Evolutionary conservation across 53 echinoderm and acorn worm genomes (phyloP).

Genomic region (Mesocentrotus franciscanus): DNA sequence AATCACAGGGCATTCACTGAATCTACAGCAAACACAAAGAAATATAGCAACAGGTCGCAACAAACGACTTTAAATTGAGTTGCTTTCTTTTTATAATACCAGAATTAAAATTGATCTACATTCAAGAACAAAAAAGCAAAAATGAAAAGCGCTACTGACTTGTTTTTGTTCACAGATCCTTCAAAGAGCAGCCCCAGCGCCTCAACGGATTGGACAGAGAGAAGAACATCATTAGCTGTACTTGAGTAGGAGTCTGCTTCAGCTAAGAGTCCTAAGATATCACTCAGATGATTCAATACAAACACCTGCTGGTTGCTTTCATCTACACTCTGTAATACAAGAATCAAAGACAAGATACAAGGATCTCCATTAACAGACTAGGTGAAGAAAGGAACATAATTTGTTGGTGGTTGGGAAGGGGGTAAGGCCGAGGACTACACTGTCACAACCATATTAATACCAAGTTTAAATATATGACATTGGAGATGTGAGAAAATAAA

Average conservation of each 20-base stretch:
- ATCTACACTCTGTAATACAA: conserved; percentile 80
- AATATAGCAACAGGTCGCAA: neutral
- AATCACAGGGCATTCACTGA: too few species aligned
- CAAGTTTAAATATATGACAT: too few species aligned
- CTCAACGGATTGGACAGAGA: conserved; percentile 86
- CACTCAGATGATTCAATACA: conserved; percentile 83
- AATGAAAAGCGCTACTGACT: conserved; percentile 58
- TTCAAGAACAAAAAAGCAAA: neutral
- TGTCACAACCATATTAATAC: too few species aligned
- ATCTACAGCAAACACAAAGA: too few species aligned
- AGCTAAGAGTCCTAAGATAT: conserved; percentile 86
- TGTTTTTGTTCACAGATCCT: conserved; percentile 81
- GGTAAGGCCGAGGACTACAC: too few species aligned
- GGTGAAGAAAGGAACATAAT: neutral
- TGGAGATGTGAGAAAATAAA: too few species aligned
- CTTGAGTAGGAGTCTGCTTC: conserved; percentile 96
- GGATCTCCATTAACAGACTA: neutral
- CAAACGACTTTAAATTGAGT: neutral
- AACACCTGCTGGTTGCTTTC: conserved; percentile 87
- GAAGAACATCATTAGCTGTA: conserved; percentile 87
- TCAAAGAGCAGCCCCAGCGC: conserved; percentile 87
- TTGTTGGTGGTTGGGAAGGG: too few species aligned
- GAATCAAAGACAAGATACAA: neutral
- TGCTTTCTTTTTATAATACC: neutral
- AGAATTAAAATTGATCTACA: neutral